Evolutionary conservation across 2,113 vertebrate genomes (phyloP), one percentile per base, ranked within the genome.

Genomic region (Nothocercus nigrocapillus): DNA sequence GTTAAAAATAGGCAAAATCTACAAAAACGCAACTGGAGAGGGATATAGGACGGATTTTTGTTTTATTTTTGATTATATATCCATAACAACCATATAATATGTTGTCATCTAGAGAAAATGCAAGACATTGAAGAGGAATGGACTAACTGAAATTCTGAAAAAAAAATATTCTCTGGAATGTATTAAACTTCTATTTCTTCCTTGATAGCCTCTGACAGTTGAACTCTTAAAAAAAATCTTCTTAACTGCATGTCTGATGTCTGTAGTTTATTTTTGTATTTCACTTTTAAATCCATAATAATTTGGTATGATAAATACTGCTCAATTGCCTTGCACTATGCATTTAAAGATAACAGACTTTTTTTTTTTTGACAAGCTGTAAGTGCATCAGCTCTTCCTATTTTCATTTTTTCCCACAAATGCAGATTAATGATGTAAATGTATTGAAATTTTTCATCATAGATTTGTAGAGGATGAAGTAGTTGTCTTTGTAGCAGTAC

Each of bases 401-500:
- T 32, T 54, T 28, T 45, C 34, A 10, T 14, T 38, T 3, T 11
- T 79, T 49, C 51, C 58, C 24, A 4, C 2, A 69, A 81, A 36
- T 17, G 40, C 68, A 75, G 45, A 54, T 1, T 12, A 7, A 42
- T 27, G 32, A 25, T 15, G 19, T 63, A 93, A 62, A 66, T 14
- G 14, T 25, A 38, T n/a, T 63, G 73, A 77, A 54, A 62, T 12
- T 2, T 9, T 54, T 20, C 34, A 7, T 7, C 21, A 66, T 11
- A 28, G 53, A 27, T 18, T 18, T 5, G 20, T 15, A 47, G 32
- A 85, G 81, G 32, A 86, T 40, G 34, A 61, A 73, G 22, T 4
- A 0, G 0, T 8, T 21, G 34, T n/a, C 24, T 72, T 72, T 75
- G 30, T 7, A 72, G 27, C 24, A 36, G 1, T 16, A 32, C 19